Evolutionary conservation across 2,113 vertebrate species (phyloP).

Genomic region (Loxodonta africana): DNA sequence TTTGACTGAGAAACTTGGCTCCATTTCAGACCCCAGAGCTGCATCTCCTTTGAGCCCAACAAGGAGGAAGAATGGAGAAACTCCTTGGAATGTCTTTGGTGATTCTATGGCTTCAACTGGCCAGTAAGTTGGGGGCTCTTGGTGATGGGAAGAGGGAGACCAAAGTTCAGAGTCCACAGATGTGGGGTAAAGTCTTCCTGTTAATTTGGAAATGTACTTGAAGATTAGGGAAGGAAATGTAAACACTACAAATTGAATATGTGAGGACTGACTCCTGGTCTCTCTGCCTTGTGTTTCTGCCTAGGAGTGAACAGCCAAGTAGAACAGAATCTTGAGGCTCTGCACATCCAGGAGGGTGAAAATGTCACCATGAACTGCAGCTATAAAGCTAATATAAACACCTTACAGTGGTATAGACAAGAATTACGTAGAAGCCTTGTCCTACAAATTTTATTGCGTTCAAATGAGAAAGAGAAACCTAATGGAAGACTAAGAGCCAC

Average conservation of each 20-base stretch:
- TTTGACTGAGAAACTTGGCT: background rate
- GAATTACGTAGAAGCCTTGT: background rate
- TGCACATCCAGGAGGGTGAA: constrained; percentile 55
- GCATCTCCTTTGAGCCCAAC: background rate
- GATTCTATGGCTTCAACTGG: constrained; percentile 25
- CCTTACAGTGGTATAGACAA: constrained; percentile 51
- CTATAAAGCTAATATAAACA: background rate
- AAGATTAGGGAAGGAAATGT: background rate
- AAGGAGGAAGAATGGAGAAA: constrained; percentile 37
- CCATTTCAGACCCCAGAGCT: background rate
- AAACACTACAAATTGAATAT: background rate
- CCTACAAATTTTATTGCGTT: background rate
- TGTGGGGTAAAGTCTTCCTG: background rate
- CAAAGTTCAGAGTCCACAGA: too few relatives aligned
- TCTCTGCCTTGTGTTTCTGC: constrained; percentile 28
- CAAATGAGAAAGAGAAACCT: background rate
- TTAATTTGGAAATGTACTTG: background rate
- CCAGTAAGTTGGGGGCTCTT: constrained; percentile 32
- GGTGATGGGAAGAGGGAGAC: background rate
- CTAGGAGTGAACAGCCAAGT: constrained; percentile 56
- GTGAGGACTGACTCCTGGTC: background rate
- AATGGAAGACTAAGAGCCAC: background rate
- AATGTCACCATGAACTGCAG: constrained; percentile 24
- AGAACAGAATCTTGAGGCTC: background rate
- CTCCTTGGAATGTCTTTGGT: background rate